phyloP scores from a whole-genome alignment of 2,888 invertebrate species.

The Drosophila lutescens region DNA sequence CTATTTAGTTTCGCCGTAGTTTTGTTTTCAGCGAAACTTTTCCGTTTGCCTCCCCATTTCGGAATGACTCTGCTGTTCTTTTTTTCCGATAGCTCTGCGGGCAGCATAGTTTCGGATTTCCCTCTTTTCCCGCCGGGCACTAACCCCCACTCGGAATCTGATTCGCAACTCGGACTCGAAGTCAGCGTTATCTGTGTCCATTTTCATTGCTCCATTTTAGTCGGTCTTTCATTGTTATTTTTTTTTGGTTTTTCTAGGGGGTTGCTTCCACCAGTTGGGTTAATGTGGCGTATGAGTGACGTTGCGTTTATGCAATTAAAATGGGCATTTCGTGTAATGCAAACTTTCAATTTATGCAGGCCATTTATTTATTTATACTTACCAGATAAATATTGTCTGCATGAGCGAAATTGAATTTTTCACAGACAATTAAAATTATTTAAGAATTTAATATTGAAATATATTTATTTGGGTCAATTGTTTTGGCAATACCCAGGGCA shows the following conservation, averaged over 20 bases:
- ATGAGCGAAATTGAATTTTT: neutral
- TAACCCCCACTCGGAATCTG: slow-evolving; percentile 2
- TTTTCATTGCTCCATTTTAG: slow-evolving; percentile 35
- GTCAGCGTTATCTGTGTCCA: slow-evolving; percentile 27
- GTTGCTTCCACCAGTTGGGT: slow-evolving; percentile 28
- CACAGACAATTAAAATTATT: neutral
- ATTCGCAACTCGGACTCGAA: slow-evolving; percentile 10
- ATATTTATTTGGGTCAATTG: neutral
- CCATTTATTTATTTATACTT: slow-evolving; percentile 4
- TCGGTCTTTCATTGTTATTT: neutral
- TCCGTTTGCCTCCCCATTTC: slow-evolving; percentile 4
- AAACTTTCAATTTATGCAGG: slow-evolving; percentile 1
- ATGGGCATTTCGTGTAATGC: slow-evolving; percentile 8
- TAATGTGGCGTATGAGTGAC: slow-evolving; percentile 63
- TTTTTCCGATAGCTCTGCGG: slow-evolving; percentile 23
- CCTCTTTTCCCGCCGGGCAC: slow-evolving; percentile 10
- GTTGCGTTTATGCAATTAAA: slow-evolving; percentile 49
- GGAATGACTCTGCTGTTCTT: neutral
- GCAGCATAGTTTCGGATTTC: slow-evolving; percentile 38
- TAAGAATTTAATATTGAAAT: neutral
- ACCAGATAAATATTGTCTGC: neutral
- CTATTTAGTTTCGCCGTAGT: slow-evolving; percentile 42
- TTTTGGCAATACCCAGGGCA: neutral
- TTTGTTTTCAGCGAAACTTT: slow-evolving; percentile 40
- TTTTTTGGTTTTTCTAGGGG: neutral